Percentiles rank a stretch among this genome's conserved stretches.
phyloP scores from a whole-genome alignment of 1,140 invertebrate species.

The Bradynema listronoti region DNA sequence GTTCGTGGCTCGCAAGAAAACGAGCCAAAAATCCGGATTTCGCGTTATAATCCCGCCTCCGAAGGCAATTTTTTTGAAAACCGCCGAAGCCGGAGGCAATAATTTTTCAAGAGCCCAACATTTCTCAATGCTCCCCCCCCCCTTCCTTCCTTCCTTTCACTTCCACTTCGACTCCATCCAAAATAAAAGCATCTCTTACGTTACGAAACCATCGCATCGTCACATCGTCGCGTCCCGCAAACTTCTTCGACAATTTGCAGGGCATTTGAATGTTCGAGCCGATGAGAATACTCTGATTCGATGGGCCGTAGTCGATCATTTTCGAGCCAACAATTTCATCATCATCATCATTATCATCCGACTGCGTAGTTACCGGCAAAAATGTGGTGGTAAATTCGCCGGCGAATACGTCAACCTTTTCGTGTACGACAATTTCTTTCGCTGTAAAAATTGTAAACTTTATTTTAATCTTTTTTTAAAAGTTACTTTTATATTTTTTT shows the following conservation, averaged over 20 bases:
- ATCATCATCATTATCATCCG: slow-evolving; percentile 65
- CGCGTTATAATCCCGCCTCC: too few relatives aligned
- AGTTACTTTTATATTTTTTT: neutral
- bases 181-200: slow-evolving; percentile 31
- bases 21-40: too few relatives aligned
- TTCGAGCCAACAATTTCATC: slow-evolving; percentile 65
- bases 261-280: slow-evolving; percentile 54
- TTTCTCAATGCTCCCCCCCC: too few relatives aligned
- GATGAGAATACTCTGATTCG: slow-evolving; percentile 51
- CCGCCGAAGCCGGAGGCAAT: too few relatives aligned
- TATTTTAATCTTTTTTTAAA: neutral
- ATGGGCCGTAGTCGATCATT: slow-evolving; percentile 49
- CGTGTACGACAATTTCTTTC: slow-evolving; percentile 76
- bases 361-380: neutral
- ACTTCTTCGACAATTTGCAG: slow-evolving; percentile 44
- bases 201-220: slow-evolving; percentile 39
- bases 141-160: too few relatives aligned
- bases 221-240: slow-evolving; percentile 6
- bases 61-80: too few relatives aligned
- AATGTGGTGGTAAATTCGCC: slow-evolving; percentile 66
- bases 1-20: too few relatives aligned
- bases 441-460: slow-evolving; percentile 70
- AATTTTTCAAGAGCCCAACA: too few relatives aligned
- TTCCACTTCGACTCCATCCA: slow-evolving; percentile 9
- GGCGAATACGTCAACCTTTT: slow-evolving; percentile 75